Percentiles rank a stretch among this genome's conserved stretches.
phyloP scores from a whole-genome alignment of 2,797 vertebrate genomes.

The Rhincodon typus region DNA sequence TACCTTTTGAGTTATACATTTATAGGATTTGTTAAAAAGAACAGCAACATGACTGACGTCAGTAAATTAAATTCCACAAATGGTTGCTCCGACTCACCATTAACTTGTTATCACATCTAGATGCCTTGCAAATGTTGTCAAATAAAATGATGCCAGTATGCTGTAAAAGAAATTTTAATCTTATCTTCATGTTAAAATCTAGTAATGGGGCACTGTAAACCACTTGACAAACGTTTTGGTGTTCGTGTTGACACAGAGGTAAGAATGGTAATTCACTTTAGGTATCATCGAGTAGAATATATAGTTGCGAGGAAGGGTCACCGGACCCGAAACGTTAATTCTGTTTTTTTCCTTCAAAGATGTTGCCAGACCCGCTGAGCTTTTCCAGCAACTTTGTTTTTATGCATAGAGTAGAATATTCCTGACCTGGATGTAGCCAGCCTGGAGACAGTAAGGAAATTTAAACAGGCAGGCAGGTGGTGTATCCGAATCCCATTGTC shows the following conservation, averaged over 20 bases:
- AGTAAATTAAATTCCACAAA: neutral
- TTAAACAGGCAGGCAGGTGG: too few species aligned
- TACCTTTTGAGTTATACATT: neutral
- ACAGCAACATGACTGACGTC: neutral
- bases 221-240: neutral
- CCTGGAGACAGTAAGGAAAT: too few species aligned
- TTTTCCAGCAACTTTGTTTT: too few species aligned
- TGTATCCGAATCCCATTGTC: too few species aligned
- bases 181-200: neutral
- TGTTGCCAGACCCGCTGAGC: too few species aligned
- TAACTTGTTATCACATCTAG: neutral
- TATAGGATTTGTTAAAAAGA: neutral
- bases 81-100: neutral
- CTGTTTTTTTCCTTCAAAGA: too few species aligned
- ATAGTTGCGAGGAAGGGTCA: too few species aligned
- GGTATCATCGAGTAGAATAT: neutral
- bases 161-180: neutral
- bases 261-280: neutral
- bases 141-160: neutral
- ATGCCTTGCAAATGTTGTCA: neutral
- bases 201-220: neutral
- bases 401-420: too few species aligned
- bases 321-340: too few species aligned
- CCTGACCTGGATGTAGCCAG: too few species aligned
- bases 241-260: neutral